Evolutionary conservation across 2,797 vertebrate species (phyloP), one percentile per base, ranked within the genome.

Genomic region (Acanthis flammea): DNA sequence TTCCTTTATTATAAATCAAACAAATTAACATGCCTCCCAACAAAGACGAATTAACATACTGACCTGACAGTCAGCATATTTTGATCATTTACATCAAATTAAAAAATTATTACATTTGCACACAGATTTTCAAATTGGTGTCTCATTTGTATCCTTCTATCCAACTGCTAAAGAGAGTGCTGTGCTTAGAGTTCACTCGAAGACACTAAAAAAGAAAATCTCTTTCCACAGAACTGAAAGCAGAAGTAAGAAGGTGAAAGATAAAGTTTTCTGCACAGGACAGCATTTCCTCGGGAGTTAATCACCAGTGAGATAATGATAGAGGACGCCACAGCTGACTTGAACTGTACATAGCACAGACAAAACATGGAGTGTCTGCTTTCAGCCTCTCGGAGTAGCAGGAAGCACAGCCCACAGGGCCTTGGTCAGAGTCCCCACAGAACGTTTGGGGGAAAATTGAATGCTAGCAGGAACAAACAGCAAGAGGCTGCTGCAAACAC

Each of bases 71-170:
- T 24, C 25, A 82, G 25, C 23, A 70, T 50, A 61, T 45, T 92
- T 68, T 74, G 14, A 61, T 73, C 82, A 45, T 31, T 62, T 73
- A 35, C 6, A 86, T 72, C 60, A 93, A 37, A 31, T 51, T 45
- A 25, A 90, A 76, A 62, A 96, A 30, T 7, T 48, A 16, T 65
- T 95, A 58, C 33, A 88, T 92, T 91, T 81, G 63, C 61, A 55
- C 68, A 33, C 21, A 67, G 54, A 66, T 27, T 85, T 50, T 55
- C 25, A 33, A 25, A 39, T 2, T 33, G 28, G 10, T 35, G 16
- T 44, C 62, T 92, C 37, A 45, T 60, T 55, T 65, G 12, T 72
- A 53, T 13, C 19, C 12, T 10, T 63, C 75, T 41, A 63, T 51
- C 31, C 58, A 62, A 74, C n/a, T 54, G 39, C 53, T 80, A 28